These are phyloP conservation scores for Drosophila rhopaloa DNA, from an alignment of 1,140 invertebrate genomes.

Conservation along the genomic window DNA sequence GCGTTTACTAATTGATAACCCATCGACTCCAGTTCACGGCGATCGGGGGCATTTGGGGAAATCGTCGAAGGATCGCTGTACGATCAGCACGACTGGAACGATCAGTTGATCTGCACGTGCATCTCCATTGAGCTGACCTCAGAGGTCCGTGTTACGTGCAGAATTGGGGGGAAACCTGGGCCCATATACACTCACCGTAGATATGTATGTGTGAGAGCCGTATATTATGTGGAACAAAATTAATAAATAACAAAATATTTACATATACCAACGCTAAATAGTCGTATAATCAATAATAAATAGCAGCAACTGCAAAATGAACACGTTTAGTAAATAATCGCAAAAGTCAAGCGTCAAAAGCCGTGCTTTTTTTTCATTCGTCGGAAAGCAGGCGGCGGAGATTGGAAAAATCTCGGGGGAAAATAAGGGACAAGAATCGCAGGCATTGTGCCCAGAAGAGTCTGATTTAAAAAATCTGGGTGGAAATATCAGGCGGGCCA, in stretches of 20 bases:
- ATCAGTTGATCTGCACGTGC: slow-evolving; percentile 13
- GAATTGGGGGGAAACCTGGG: slow-evolving; percentile 17
- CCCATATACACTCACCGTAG: slow-evolving; percentile 1
- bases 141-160: slow-evolving; percentile 30
- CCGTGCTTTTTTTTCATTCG: slow-evolving; percentile 30
- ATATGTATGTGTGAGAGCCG: background rate
- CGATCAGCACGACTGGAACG: background rate
- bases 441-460: slow-evolving; percentile 21
- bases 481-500: slow-evolving; percentile 36
- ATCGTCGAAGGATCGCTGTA: slow-evolving; percentile 23
- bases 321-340: slow-evolving; percentile 82
- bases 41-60: background rate
- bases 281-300: slow-evolving; percentile 81
- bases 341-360: slow-evolving; percentile 45
- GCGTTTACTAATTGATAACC: slow-evolving; percentile 63
- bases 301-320: slow-evolving; percentile 77
- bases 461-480: slow-evolving; percentile 17
- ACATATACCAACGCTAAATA: slow-evolving; percentile 76
- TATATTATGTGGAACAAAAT: slow-evolving; percentile 58
- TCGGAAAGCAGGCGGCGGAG: background rate
- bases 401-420: slow-evolving; percentile 19
- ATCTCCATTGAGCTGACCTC: background rate
- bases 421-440: slow-evolving; percentile 31
- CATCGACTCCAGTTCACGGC: slow-evolving; percentile 20
- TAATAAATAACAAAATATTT: slow-evolving; percentile 79